Conservation (phyloP, 2,797 vertebrate genomes). For the Acanthornis magna region DNA sequence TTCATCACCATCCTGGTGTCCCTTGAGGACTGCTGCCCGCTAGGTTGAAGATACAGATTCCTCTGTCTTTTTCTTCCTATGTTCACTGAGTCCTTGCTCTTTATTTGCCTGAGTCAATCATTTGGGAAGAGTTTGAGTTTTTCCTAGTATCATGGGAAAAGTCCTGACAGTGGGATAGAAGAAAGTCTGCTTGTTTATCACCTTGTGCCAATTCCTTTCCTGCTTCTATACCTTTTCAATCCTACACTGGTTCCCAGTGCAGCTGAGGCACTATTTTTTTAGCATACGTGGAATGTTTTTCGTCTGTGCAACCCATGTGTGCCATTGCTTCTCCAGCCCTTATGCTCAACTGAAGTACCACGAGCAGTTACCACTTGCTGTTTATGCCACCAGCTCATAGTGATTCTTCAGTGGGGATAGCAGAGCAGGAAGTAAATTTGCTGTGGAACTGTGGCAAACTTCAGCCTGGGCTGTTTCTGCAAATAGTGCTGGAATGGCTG, state of each 20-base stretch:
- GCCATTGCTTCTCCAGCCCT: not conserved
- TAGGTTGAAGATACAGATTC: not conserved
- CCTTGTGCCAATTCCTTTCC: not conserved
- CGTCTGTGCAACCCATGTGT: not conserved
- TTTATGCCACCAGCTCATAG: not conserved
- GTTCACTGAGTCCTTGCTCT: not conserved
- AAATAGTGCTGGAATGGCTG: not conserved
- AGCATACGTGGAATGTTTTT: not conserved
- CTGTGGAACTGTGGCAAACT: not conserved
- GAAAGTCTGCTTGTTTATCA: not conserved
- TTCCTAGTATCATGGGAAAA: not conserved
- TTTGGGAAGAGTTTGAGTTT: not conserved
- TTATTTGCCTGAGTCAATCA: not conserved
- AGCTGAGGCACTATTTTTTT: not conserved
- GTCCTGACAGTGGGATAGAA: not conserved
- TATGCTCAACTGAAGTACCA: not conserved
- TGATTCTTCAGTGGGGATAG: not conserved
- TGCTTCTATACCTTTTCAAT: not conserved
- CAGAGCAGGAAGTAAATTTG: not conserved
- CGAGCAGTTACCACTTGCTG: not conserved
- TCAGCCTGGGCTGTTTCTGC: not conserved
- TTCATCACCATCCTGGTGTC: not conserved
- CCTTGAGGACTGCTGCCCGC: not conserved
- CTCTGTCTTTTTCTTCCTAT: not conserved
- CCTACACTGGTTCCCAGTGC: not conserved